Evolutionary conservation across 2,888 invertebrate species (phyloP).

Genomic region (Alentia gelatinosa): DNA sequence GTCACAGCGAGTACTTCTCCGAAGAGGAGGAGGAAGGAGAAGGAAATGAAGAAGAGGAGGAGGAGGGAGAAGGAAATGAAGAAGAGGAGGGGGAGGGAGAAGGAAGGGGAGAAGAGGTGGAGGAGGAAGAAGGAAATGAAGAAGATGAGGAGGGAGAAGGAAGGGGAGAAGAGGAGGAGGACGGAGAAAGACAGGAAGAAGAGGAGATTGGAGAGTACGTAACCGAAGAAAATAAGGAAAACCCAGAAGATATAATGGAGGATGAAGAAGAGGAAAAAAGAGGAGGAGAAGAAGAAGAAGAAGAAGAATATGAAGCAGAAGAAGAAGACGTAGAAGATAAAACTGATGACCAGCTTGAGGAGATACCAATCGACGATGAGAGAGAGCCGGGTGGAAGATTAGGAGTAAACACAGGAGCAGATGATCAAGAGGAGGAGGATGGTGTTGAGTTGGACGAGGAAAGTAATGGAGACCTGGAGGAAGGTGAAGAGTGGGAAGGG

Average conservation of each 20-base stretch:
- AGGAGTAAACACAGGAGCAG: too few relatives aligned
- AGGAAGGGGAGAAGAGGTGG: background rate
- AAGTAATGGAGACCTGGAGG: too few relatives aligned
- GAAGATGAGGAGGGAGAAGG: background rate
- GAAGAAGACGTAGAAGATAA: too few relatives aligned
- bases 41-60: background rate
- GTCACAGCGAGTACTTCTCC: background rate
- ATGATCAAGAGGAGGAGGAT: too few relatives aligned
- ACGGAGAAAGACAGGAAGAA: background rate
- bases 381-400: too few relatives aligned
- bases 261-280: background rate
- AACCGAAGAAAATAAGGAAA: background rate
- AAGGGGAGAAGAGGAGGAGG: background rate
- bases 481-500: too few relatives aligned
- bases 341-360: too few relatives aligned
- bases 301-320: background rate
- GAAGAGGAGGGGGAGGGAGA: background rate
- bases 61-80: background rate
- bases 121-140: background rate
- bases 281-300: background rate
- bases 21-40: background rate
- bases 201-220: background rate
- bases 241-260: background rate
- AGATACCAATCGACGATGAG: too few relatives aligned
- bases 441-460: too few relatives aligned